Conservation (phyloP, 1,140 invertebrate genomes). For the Acromyrmex heyeri region DNA sequence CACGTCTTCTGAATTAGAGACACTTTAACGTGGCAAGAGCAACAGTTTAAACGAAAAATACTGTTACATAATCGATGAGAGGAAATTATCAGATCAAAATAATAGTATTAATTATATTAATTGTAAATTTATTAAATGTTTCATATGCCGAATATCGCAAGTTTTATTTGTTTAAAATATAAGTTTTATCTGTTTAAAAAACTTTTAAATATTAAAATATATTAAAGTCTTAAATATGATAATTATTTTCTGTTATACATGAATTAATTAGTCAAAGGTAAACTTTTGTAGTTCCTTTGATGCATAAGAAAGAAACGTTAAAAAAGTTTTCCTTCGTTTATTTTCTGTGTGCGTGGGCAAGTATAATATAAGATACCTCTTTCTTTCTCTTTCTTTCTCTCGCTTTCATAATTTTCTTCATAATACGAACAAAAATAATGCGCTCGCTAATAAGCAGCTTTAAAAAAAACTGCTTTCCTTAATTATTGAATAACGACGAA, state of each 20-base stretch:
- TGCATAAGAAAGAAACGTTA: not conserved
- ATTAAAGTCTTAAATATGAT: not conserved
- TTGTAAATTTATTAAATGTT: not conserved
- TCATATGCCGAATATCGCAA: not conserved
- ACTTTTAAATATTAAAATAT: not conserved
- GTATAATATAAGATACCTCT: not conserved
- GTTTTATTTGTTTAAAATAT: not conserved
- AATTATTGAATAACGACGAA: conserved; percentile 36
- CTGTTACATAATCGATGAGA: conserved; percentile 11
- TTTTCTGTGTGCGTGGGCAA: not conserved
- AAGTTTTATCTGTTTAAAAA: not conserved
- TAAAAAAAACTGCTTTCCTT: conserved; percentile 41
- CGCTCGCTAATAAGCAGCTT: conserved; percentile 27
- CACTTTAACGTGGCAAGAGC: conserved; percentile 43
- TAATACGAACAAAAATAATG: conserved; percentile 22
- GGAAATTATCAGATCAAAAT: conserved; percentile 3
- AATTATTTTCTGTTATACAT: not conserved
- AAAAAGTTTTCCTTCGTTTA: not conserved
- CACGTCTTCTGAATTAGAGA: conserved; percentile 29
- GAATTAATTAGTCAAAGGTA: not conserved
- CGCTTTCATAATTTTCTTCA: not conserved
- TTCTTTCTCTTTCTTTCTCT: not conserved
- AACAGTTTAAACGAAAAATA: conserved; percentile 40
- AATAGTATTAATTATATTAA: not conserved
- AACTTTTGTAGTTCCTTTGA: not conserved